Evolutionary conservation across 2,888 invertebrate genomes (phyloP), one percentile per base, ranked within the genome.

Genomic region (Yponomeuta evonymella): DNA sequence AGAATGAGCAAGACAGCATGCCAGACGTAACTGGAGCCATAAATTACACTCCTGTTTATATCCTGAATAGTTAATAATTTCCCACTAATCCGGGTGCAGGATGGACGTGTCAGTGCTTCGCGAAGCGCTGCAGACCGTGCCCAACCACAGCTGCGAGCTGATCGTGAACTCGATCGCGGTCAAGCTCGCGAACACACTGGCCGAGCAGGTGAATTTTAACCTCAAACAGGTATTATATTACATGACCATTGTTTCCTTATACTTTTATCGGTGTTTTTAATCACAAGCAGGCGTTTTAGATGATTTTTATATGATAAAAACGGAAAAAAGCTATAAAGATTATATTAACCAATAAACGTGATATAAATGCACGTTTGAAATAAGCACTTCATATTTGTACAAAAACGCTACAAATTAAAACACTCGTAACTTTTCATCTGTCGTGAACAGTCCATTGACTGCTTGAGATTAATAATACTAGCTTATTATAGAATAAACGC

Each of bases 101-200:
- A 92, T 82, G 89, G 94, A 83, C 83, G 93, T 94, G 29, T 93
- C 93, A 70, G 94, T 94, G 79, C 92, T 98, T 73, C 96, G 97
- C 78, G 96, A 97, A 88, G 97, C 98, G 30, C 89, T 98, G 72
- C 95, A 95, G 78, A 95, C 95, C 71, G 96, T 97, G 70, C 97
- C 97, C 48, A 97, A 96, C 86, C 96, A 96, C 76, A 95, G 93
- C 76, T 95, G 97, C 62, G 98, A 98, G 87, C 94, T 95, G 76
- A 96, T 97, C 86, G 90, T 98, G 69, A 95, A 97, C 77, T 96
- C 95, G 73, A 96, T 98, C 36, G 96, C 98, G 0, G 94, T 95
- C 69, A 96, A 97, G 83, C 89, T 98, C 73, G 97, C 98, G 0
- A 96, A 96, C 76, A 94, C 95, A 72, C 90, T 98, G 71, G 95